These are phyloP conservation scores for Antheraea yamamai DNA, from an alignment of 2,888 invertebrate genomes.

Conservation along the genomic window DNA sequence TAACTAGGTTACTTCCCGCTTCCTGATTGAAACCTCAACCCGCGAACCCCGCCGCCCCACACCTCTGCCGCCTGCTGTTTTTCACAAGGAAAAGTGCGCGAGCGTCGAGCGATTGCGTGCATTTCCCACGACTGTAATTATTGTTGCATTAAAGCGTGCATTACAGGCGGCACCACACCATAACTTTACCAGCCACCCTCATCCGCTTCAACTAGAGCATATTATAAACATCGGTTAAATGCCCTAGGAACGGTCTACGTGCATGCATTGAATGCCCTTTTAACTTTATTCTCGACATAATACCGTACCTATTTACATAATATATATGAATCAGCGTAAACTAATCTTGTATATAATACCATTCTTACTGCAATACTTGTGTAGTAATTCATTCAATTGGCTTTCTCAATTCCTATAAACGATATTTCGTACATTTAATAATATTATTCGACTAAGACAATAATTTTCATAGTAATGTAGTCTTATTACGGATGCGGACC, in stretches of 20 bases:
- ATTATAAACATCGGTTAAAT: not conserved
- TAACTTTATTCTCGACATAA: not conserved
- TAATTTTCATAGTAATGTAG: not conserved
- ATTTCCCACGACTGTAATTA: conserved; percentile 1
- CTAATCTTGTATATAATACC: not conserved
- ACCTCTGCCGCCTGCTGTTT: not conserved
- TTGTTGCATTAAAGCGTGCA: not conserved
- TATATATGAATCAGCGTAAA: not conserved
- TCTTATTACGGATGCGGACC: not conserved
- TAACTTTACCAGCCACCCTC: no score
- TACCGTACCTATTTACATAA: not conserved
- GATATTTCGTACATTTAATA: not conserved
- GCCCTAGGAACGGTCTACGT: not conserved
- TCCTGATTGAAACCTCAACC: conserved; percentile 46
- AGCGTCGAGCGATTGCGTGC: not conserved
- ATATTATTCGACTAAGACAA: not conserved
- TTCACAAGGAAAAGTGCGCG: not conserved
- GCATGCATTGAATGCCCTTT: not conserved
- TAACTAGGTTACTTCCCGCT: conserved; percentile 73
- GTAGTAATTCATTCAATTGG: not conserved
- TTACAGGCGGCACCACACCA: not conserved
- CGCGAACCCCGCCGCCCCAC: not conserved
- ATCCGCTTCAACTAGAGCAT: not conserved
- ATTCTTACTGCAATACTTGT: not conserved
- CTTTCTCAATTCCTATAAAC: not conserved